Conservation (phyloP, 2,797 vertebrate species). For the Artibeus lituratus region DNA sequence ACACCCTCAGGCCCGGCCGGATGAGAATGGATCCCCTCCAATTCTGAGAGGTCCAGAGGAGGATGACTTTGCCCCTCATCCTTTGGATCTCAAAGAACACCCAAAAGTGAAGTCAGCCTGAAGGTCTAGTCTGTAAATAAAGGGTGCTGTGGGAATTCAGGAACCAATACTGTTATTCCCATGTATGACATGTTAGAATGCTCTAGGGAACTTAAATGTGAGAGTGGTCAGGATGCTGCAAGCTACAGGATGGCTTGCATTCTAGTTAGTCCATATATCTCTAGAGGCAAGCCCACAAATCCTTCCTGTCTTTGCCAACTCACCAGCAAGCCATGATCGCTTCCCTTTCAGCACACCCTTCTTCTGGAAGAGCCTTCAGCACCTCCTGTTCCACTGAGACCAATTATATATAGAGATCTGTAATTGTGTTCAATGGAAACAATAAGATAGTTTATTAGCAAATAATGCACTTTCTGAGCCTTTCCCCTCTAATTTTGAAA, state of each 20-base stretch:
- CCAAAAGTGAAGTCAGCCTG: neutral
- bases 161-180: neutral
- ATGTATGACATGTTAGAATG: neutral
- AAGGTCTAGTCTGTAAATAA: neutral
- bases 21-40: neutral
- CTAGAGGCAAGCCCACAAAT: neutral
- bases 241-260: neutral
- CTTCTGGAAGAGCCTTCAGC: neutral
- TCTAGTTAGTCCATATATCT: neutral
- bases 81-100: neutral
- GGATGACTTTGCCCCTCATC: neutral
- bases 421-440: neutral
- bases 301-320: neutral
- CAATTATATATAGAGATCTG: neutral
- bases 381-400: neutral
- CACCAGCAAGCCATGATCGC: neutral
- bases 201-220: neutral
- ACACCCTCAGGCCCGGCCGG: neutral
- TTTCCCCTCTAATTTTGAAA: neutral
- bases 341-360: neutral
- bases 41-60: neutral
- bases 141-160: neutral
- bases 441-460: conserved; percentile 1
- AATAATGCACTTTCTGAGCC: neutral
- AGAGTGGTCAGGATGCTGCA: neutral